Evolutionary conservation across 2,888 invertebrate genomes (phyloP).

Genomic region (Caenorhabditis angaria): DNA sequence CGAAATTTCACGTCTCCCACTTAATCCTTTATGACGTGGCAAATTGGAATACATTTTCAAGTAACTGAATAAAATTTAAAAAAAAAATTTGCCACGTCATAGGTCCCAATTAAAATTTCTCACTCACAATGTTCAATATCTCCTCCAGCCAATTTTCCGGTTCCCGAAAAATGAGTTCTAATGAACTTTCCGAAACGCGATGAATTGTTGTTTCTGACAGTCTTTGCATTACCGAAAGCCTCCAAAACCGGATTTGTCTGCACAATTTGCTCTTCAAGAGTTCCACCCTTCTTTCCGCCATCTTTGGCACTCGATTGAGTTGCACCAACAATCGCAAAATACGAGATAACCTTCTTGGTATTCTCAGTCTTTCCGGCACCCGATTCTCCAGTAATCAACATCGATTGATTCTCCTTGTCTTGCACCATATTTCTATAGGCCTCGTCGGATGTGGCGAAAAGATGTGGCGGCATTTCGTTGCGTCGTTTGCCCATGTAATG

Average conservation of each 20-base stretch:
- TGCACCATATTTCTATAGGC: constrained; percentile 99
- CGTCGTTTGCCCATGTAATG: constrained; percentile 71
- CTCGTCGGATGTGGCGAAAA: constrained; percentile 94
- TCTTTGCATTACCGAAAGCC: constrained; percentile 85
- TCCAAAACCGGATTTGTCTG: constrained; percentile 92
- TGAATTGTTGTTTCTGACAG: constrained; percentile 99
- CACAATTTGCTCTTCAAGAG: constrained; percentile 98
- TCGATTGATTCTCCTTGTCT: constrained; percentile 80
- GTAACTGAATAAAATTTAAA: no score
- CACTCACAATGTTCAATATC: constrained; percentile 99
- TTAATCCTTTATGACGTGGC: no score
- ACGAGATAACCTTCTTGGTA: constrained; percentile 91
- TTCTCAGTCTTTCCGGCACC: constrained; percentile 99
- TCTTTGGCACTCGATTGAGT: constrained; percentile 54
- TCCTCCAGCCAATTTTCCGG: constrained; percentile 99
- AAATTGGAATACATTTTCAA: no score
- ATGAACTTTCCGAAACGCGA: constrained; percentile 99
- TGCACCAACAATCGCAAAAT: constrained; percentile 85
- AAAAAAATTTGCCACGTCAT: no score
- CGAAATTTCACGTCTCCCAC: no score
- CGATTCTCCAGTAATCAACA: constrained; percentile 95
- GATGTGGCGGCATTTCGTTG: constrained; percentile 79
- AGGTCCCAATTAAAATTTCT: no score
- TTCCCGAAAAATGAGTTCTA: constrained; percentile 99
- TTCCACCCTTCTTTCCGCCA: constrained; percentile 73